Conservation (phyloP, 2,797 vertebrate species). For the Thunnus albacares region DNA sequence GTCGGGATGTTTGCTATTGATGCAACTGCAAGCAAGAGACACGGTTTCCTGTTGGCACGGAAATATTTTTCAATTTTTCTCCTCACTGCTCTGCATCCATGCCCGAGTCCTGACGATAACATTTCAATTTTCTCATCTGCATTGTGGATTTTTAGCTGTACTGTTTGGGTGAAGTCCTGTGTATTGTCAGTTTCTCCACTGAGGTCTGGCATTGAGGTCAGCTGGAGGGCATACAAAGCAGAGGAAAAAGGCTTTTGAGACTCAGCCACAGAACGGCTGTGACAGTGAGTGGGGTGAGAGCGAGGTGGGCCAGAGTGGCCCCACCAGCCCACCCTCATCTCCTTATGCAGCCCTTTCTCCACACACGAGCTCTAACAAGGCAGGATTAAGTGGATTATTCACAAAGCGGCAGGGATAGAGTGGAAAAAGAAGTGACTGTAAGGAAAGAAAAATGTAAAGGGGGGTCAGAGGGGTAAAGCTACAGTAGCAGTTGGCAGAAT, state of each 20-base stretch:
- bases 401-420: constrained; percentile 45
- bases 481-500: constrained; percentile 40
- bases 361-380: constrained; percentile 37
- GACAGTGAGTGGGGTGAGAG: constrained; percentile 25
- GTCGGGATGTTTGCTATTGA: neutral
- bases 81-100: neutral
- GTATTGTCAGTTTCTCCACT: neutral
- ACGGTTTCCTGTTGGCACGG: neutral
- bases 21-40: neutral
- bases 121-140: too few species aligned
- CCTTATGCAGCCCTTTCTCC: constrained; percentile 44
- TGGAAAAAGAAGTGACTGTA: constrained; percentile 40
- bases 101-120: neutral
- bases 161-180: too few species aligned
- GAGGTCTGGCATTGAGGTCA: constrained; percentile 42
- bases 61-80: neutral
- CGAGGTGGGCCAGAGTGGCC: constrained; percentile 34
- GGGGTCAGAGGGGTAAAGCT: neutral
- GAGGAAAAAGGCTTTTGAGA: constrained; percentile 8
- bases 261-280: neutral
- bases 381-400: constrained; percentile 73
- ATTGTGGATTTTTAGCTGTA: neutral
- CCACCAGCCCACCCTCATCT: constrained; percentile 27
- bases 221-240: constrained; percentile 14
- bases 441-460: constrained; percentile 21